Evolutionary conservation across 2,888 invertebrate genomes (phyloP).

Genomic region (Apamea crenata): DNA sequence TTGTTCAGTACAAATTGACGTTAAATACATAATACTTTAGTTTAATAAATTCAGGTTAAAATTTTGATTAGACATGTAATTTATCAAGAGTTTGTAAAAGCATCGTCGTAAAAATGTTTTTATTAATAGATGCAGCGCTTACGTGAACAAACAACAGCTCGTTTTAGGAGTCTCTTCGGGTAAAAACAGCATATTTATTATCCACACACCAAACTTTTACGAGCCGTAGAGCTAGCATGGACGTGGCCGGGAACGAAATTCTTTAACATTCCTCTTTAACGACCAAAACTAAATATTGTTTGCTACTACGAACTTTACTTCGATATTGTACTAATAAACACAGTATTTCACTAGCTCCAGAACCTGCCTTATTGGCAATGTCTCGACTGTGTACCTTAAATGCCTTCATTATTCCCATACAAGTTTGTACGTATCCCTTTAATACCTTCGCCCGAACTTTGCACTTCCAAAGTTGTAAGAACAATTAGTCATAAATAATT

Average conservation of each 20-base stretch:
- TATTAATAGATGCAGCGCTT: conserved; percentile 62
- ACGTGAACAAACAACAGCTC: conserved; percentile 61
- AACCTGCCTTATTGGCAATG: conserved; percentile 31
- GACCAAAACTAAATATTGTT: conserved; percentile 61
- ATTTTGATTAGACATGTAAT: conserved; percentile 35
- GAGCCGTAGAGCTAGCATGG: conserved; percentile 68
- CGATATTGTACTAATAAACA: conserved; percentile 31
- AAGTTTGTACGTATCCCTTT: conserved; percentile 70
- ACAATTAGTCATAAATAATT: conserved; percentile 87
- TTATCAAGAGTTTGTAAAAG: conserved; percentile 27
- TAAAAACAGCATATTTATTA: conserved; percentile 71
- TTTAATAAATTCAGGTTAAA: conserved; percentile 15
- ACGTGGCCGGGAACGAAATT: conserved; percentile 66
- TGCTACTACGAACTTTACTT: conserved; percentile 46
- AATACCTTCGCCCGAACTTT: conserved; percentile 76
- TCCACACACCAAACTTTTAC: conserved; percentile 71
- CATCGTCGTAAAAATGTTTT: conserved; percentile 38
- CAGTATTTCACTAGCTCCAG: conserved; percentile 27
- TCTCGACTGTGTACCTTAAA: conserved; percentile 45
- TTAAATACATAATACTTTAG: conserved; percentile 9
- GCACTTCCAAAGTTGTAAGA: conserved; percentile 76
- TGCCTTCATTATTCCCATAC: conserved; percentile 66
- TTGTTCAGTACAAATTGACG: conserved; percentile 32
- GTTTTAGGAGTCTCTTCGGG: conserved; percentile 66
- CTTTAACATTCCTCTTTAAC: conserved; percentile 64